Base-by-base conservation (phyloP, 2,888 invertebrate genomes). In the Eubasilissa splendida region DNA sequence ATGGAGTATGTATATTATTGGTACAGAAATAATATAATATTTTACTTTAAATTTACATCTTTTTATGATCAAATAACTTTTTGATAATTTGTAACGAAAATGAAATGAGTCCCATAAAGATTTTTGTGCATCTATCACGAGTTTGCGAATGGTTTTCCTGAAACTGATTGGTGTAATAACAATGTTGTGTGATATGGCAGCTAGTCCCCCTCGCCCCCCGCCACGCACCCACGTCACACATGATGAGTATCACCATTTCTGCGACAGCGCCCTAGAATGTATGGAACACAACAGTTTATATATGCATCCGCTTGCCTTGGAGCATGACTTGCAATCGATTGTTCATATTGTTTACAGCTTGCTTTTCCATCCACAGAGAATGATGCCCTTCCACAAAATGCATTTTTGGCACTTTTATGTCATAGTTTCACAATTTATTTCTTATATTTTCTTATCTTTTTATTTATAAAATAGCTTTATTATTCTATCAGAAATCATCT, bases 261-360 rank as follows among this genome's bases (percentile, higher is more conserved):
- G 93, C 90, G 95, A 95, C 90, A 92, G 93, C 87, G 93, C 95
- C 87, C 92, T 95, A 85, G 96, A 96, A 93, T 94, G 95, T 95
- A 94, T 88, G 91, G 53, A 80, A 22, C 73, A 58, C 59, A n/a
- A 22, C 14, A 50, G 75, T 59, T 71, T 53, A 54, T 53, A 42
- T 75, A 59, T n/a, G 54, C 53, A 12, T 54, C 56, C n/a, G 77
- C 77, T 65, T 65, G 11, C n/a, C 65, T 42, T 71, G 14, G 31
- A 59, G 74, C 74, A 74, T 59, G 68, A 42, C 52, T 42, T 42
- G 42, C 66, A 42, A 52, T 11, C 22, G 50, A 52, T 52, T 33
- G 14, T 33, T 53, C 11, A 22, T 71, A 33, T 56, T 22, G 54
- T 71, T 71, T 56, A 54, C 71, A 71, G 71, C 71, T 71, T 68